Conservation (phyloP, 2,113 vertebrate genomes). For the Ptyas mucosa region DNA sequence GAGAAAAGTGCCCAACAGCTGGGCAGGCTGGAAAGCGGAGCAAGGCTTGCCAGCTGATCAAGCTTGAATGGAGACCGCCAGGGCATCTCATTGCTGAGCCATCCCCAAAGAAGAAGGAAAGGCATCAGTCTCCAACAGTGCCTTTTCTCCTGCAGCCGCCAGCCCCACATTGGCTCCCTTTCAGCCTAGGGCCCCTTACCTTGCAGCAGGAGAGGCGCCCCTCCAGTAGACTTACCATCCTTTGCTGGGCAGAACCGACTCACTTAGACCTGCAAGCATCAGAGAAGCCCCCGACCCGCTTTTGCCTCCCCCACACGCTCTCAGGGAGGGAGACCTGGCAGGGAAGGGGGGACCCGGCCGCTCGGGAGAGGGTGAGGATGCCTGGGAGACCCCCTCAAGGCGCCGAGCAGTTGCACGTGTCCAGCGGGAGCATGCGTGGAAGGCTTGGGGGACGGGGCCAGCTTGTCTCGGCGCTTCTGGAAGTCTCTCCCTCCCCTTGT, state of each 20-base stretch:
- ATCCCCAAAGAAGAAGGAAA: too few relatives aligned
- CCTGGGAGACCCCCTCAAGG: not conserved
- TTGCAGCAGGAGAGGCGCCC: not conserved
- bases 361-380: not conserved
- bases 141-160: not conserved
- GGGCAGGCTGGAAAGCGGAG: too few relatives aligned
- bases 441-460: not conserved
- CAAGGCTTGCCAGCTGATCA: not conserved
- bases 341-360: too few relatives aligned
- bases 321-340: not conserved
- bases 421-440: not conserved
- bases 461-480: not conserved
- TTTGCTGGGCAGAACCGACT: not conserved
- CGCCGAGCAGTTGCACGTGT: not conserved
- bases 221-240: not conserved
- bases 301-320: not conserved
- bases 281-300: not conserved
- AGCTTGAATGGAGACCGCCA: not conserved
- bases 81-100: not conserved
- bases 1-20: not conserved
- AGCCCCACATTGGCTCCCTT: not conserved
- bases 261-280: not conserved
- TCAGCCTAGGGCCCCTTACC: not conserved
- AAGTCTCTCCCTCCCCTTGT: not conserved
- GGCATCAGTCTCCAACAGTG: rapidly evolving